Percentiles rank a stretch among this genome's conserved stretches.
These are phyloP conservation scores for Cremastinae sp. DNA, from an alignment of 2,888 invertebrate species.

Conservation along the genomic window DNA sequence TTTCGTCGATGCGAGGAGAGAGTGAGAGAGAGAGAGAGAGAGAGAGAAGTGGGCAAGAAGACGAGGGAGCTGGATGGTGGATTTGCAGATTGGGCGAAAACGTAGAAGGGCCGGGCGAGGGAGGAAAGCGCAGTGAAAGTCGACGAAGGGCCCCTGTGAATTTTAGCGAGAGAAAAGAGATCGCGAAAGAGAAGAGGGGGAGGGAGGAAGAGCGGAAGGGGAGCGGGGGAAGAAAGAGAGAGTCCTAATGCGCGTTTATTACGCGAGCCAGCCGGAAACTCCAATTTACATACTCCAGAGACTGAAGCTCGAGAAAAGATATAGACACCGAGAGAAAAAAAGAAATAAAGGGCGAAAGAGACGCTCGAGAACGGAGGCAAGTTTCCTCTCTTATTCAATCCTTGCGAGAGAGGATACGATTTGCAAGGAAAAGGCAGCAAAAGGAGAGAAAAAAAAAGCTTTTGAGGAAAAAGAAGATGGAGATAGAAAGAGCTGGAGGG, in stretches of 20 bases:
- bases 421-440: constrained; percentile 54
- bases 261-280: constrained; percentile 67
- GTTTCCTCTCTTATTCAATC: constrained; percentile 43
- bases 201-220: too few species aligned
- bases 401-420: constrained; percentile 59
- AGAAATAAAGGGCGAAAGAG: too few species aligned
- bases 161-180: constrained; percentile 56
- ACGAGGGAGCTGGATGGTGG: constrained; percentile 13
- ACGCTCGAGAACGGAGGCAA: constrained; percentile 34
- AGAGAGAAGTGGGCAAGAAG: constrained; percentile 5
- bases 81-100: constrained; percentile 36
- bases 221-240: constrained; percentile 39
- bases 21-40: constrained; percentile 16
- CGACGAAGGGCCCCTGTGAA: constrained; percentile 60
- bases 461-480: constrained; percentile 30
- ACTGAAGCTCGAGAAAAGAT: constrained; percentile 45
- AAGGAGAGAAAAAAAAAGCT: too few species aligned
- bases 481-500: constrained; percentile 1
- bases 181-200: too few species aligned
- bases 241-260: constrained; percentile 67
- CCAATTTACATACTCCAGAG: constrained; percentile 64
- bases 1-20: constrained; percentile 33
- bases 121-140: constrained; percentile 39
- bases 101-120: constrained; percentile 27
- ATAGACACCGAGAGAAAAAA: constrained; percentile 38